Conservation (phyloP, 2,113 vertebrate species). For the Cryptotis parvus region DNA sequence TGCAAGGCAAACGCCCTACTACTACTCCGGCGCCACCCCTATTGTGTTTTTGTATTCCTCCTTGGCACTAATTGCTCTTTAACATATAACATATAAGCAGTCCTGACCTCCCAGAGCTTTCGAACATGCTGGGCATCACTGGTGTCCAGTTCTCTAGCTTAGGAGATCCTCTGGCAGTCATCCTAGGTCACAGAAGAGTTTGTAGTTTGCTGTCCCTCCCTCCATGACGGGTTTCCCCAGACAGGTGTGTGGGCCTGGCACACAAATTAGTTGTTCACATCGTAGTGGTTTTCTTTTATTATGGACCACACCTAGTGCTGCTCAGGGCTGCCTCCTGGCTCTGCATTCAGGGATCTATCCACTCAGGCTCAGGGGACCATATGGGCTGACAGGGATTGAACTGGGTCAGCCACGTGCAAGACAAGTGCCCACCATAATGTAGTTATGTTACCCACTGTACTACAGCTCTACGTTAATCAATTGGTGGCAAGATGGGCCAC, state of each 20-base stretch:
- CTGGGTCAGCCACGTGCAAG: too few relatives aligned
- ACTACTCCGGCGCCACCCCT: too few relatives aligned
- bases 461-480: too few relatives aligned
- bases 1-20: too few relatives aligned
- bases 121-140: background rate
- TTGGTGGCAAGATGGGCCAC: too few relatives aligned
- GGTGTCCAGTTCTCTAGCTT: background rate
- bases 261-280: background rate
- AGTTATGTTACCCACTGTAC: too few relatives aligned
- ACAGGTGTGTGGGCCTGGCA: background rate
- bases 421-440: too few relatives aligned
- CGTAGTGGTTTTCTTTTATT: background rate
- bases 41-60: background rate
- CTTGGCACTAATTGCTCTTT: background rate
- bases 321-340: too few relatives aligned
- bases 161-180: constrained; percentile 21
- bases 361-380: too few relatives aligned
- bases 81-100: background rate
- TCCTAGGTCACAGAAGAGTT: background rate
- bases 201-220: background rate
- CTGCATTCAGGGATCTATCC: too few relatives aligned
- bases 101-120: background rate
- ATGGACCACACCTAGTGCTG: too few relatives aligned
- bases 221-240: background rate
- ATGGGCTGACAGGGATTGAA: too few relatives aligned